A percentile compares a stretch with the other conserved stretches of the same genome.
These are phyloP conservation scores for Stegodyphus dumicola DNA, from an alignment of 1,140 invertebrate genomes.

Conservation along the genomic window DNA sequence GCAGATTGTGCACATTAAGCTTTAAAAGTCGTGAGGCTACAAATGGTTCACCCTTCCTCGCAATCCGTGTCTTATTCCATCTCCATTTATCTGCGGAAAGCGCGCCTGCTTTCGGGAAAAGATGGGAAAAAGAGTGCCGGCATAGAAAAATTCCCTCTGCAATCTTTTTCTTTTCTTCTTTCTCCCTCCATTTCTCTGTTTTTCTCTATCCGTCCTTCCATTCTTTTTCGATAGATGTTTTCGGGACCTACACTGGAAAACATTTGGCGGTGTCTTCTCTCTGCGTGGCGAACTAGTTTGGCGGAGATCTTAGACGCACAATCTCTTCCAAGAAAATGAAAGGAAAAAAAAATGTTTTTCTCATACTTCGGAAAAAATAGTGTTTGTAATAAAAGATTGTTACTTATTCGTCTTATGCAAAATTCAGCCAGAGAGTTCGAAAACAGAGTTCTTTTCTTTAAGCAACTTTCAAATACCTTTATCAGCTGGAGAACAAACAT, in stretches of 20 bases:
- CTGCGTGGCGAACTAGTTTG: slow-evolving; percentile 6
- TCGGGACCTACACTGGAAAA: not conserved
- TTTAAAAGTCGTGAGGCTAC: slow-evolving; percentile 55
- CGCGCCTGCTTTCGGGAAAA: slow-evolving; percentile 1
- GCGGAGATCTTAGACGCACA: too few relatives aligned
- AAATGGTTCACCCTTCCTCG: slow-evolving; percentile 56
- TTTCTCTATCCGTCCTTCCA: slow-evolving; percentile 24
- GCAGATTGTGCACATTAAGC: slow-evolving; percentile 60
- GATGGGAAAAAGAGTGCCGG: slow-evolving; percentile 32
- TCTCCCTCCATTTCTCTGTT: not conserved
- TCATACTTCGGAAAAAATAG: not conserved
- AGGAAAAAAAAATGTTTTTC: too few relatives aligned
- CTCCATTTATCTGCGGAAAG: slow-evolving; percentile 56
- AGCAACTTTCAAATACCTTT: not conserved
- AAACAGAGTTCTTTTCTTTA: not conserved
- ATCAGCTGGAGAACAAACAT: too few relatives aligned
- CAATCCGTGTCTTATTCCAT: slow-evolving; percentile 59
- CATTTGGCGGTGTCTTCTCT: slow-evolving; percentile 38
- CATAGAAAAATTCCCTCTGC: slow-evolving; percentile 27
- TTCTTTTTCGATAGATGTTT: slow-evolving; percentile 14
- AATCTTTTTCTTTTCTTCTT: slow-evolving; percentile 10
- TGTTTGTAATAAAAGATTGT: not conserved
- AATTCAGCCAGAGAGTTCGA: not conserved
- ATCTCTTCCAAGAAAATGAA: too few relatives aligned
- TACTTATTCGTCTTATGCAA: not conserved